Conservation (phyloP, 2,113 vertebrate genomes). For the Hipposideros armiger region DNA sequence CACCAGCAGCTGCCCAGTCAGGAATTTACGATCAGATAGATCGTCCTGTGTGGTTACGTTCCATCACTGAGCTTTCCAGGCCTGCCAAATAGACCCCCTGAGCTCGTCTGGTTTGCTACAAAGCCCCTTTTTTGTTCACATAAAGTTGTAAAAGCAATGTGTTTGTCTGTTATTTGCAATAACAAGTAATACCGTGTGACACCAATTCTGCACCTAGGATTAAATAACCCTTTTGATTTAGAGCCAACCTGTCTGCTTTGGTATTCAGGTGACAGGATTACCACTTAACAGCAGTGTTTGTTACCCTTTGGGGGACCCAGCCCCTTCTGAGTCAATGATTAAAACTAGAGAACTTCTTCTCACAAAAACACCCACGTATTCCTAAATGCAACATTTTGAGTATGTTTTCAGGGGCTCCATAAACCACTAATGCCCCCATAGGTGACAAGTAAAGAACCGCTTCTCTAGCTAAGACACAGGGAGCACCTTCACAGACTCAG, state of each 20-base stretch:
- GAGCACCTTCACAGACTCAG: neutral
- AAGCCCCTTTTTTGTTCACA: neutral
- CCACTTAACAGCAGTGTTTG: neutral
- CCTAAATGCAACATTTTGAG: neutral
- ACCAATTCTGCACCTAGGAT: neutral
- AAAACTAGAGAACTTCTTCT: neutral
- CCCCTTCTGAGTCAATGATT: neutral
- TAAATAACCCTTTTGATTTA: neutral
- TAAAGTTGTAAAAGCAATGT: neutral
- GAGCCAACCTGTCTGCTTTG: neutral
- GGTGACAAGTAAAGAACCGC: neutral
- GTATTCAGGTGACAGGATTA: neutral
- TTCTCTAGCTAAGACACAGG: neutral
- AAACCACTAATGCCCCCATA: neutral
- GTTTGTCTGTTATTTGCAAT: neutral
- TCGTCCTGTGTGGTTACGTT: neutral
- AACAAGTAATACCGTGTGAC: neutral
- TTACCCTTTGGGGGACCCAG: neutral
- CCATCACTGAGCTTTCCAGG: neutral
- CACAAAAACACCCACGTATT: neutral
- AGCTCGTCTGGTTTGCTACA: neutral
- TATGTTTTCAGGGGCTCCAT: neutral
- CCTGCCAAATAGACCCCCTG: neutral
- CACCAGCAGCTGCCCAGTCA: neutral
- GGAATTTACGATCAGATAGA: neutral